Evolutionary conservation across 2,888 invertebrate species (phyloP), one percentile per base, ranked within the genome.

Genomic region (Drosophila diplacantha): DNA sequence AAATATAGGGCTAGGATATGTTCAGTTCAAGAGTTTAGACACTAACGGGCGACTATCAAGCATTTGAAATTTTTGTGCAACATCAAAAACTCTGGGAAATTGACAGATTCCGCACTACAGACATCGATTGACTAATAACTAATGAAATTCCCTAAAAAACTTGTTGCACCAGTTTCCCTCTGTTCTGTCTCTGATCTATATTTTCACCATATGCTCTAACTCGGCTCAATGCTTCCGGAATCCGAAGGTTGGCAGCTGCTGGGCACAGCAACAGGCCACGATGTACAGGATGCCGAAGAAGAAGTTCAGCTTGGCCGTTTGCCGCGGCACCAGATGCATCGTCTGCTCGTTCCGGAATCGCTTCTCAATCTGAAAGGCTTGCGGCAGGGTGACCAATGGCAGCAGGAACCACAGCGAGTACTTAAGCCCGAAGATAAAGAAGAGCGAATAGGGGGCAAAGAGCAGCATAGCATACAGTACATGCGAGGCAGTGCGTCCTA

Each of bases 231-330:
- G 73, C 66, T 80, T 84, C 22, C 85, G 78, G 70, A 75, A 82
- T 37, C 77, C 83, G 67, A 87, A 85, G 9, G 81, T 84, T 34
- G 93, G 93, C 74, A 93, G 87, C 73, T 90, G 90, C 65, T 91
- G 89, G 64, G 92, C 92, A 89, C 92, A 92, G 84, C 93, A 91
- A 88, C 95, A 94, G 55, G 96, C 93, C 65, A 95, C 90, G 75
- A 96, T 94, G 87, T 96, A 98, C 61, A 97, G 90, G 88, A 96
- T 92, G 37, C 97, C 97, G 89, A 98, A 93, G 88, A 94, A 94
- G 83, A 97, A 92, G 88, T 97, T 98, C 39, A 98, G 89, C 86
- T 94, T 93, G 11, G 97, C 97, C 39, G 97, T 96, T 89, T 94
- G 93, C 79, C 94, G 92, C 3, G 97, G 97, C 66, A 97, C 94